Evolutionary conservation across 2,113 vertebrate genomes (phyloP), one percentile per base, ranked within the genome.

Genomic region (Indicator indicator): DNA sequence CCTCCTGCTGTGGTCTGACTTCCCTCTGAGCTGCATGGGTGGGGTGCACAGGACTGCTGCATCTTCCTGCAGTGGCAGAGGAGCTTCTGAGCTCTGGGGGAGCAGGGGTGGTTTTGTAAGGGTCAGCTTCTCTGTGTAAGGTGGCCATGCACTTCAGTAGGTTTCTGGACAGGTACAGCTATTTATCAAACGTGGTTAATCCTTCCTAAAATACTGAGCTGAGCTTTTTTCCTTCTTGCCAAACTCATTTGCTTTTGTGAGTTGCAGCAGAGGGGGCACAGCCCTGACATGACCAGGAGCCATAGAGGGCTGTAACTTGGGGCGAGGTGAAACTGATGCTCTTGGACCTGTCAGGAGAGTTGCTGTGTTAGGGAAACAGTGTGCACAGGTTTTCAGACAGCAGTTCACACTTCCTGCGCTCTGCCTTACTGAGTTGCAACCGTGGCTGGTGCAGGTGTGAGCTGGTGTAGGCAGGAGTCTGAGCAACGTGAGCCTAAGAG

Each of bases 171-270:
- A 89, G 38, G 19, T 65, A 5, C 0, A 0, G 89, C 52, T 94
- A 63, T 96, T 96, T 94, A 92, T 91, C 77, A 76, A 86, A 17
- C 13, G 33, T 63, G 27, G 3, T 44, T 44, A 46, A 83, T 6
- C 48, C 62, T 95, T 95, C 68, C 42, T 89, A 44, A 92, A 95
- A 77, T 27, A 20, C 73, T 85, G 62, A 63, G 64, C 26, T 62
- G 58, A 70, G 54, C 48, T 60, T 71, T 48, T 10, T 56, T 88
- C 11, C 40, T 50, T n/a, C 14, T 48, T 81, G 67, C 83, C 44
- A 50, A 75, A 72, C 24, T 36, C 52, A 12, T 40, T 81, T 78
- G 80, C 18, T 64, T 82, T 74, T 67, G 55, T 70, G 5, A 32
- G 60, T 85, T 46, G n/a, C 71, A 54, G 77, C 62, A 86, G 50